A percentile compares a stretch with the other conserved stretches of the same genome.
These are phyloP conservation scores for Pempheris klunzingeri DNA, from an alignment of 2,797 vertebrate genomes.

Conservation along the genomic window DNA sequence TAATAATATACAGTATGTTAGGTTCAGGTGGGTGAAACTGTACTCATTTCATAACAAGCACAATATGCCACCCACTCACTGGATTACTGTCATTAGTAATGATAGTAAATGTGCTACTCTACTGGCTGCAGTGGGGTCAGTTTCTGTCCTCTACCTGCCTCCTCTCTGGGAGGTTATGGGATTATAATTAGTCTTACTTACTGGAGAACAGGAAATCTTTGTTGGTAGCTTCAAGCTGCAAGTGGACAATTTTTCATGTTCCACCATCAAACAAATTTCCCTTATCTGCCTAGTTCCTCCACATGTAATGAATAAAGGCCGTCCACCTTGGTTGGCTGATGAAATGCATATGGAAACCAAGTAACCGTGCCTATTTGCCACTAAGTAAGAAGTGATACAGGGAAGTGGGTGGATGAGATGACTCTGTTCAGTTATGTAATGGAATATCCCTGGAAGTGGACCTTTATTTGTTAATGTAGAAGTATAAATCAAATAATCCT, in stretches of 20 bases:
- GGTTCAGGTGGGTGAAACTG: slow-evolving; percentile 22
- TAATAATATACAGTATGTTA: slow-evolving; percentile 2
- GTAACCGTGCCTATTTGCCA: background rate
- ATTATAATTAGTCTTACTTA: background rate
- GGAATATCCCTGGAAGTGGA: slow-evolving; percentile 46
- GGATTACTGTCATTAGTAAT: slow-evolving; percentile 16
- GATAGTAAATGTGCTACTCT: background rate
- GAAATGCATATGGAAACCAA: background rate
- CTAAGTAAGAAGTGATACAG: slow-evolving; percentile 19
- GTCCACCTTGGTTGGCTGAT: background rate
- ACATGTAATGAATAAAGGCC: slow-evolving; percentile 6
- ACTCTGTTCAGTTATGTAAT: slow-evolving; percentile 43
- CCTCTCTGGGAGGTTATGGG: background rate
- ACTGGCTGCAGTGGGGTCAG: background rate
- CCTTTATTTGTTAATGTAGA: slow-evolving; percentile 50
- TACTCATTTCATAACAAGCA: slow-evolving; percentile 27
- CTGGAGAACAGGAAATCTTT: background rate
- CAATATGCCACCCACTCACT: slow-evolving; percentile 20
- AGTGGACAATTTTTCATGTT: background rate
- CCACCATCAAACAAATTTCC: background rate
- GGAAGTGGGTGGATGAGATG: slow-evolving; percentile 13
- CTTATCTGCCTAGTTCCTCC: background rate
- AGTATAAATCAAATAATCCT: slow-evolving; percentile 45
- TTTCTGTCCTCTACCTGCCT: background rate
- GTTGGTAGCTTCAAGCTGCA: background rate